Evolutionary conservation across 1,140 invertebrate genomes (phyloP), one percentile per base, ranked within the genome.

Genomic region (Homarus americanus): DNA sequence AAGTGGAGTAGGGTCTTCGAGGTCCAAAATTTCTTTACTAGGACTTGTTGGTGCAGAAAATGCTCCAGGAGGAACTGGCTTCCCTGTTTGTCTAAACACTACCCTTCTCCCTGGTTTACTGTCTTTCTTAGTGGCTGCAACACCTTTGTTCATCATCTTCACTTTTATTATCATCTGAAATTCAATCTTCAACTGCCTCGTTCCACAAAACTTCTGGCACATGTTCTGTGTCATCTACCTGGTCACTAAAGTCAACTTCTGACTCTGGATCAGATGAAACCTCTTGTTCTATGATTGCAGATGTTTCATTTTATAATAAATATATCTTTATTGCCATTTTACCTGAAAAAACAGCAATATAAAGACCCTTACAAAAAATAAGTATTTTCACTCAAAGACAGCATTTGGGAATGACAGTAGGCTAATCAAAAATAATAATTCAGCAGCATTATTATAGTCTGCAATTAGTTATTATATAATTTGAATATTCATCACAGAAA

Each of bases 1-100:
- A 79, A 36, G 41, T 5, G 76, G 76, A 17, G 76, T 79, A n/a
- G 76, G 76, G 76, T 79, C 34, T 79, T 79, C 76, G n/a, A 79
- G 41, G 41, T 7, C 76, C 4, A 79, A 79, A 79, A 36, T 79
- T 79, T 79, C 76, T 79, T 79, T 24, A 79, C 76, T 79, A 41
- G 76, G 76, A 36, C 76, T 38, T 79, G 76, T 79, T 1, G 32
- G 32, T 79, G 20, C 10, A 40, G 76, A 28, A 79, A 79, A 79
- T 79, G n/a, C 41, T 36, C 76, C 34, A 1, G 41, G 32, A 36
- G 76, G 76, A 79, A 40, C 1, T 36, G 76, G 76, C 4, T 40
- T 28, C 7, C 10, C 2, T 15, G 36, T 79, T 79, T 79, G n/a
- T 38, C 41, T 49, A 28, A 32, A 79, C 36, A 38, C 4, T 41